Evolutionary conservation across 35 echinoderm and acorn worm genomes (phyloP).

Genomic region (Apostichopus californicus): DNA sequence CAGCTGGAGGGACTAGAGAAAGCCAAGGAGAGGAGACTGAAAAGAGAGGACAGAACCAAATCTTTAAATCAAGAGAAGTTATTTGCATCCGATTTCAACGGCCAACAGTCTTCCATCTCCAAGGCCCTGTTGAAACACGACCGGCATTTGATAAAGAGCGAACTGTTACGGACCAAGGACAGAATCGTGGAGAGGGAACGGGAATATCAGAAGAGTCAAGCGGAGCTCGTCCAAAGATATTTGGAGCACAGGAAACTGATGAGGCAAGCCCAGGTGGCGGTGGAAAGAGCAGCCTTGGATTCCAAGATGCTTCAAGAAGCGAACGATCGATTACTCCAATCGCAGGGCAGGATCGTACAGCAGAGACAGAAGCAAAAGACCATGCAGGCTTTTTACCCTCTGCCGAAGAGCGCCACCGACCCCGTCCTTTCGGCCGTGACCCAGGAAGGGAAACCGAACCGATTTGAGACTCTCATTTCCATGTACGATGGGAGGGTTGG

Average conservation of each 20-base stretch:
- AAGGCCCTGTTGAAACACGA: conserved; percentile 91
- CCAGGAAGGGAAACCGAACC: conserved; percentile 78
- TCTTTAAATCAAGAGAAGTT: conserved; percentile 53
- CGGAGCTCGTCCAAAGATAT: conserved; percentile 78
- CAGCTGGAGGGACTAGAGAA: conserved; percentile 58
- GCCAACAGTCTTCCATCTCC: conserved; percentile 93
- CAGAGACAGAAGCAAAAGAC: conserved; percentile 80
- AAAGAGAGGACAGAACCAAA: conserved; percentile 41
- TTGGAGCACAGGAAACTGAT: conserved; percentile 92
- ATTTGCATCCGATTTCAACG: conserved; percentile 79
- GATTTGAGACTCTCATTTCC: conserved; percentile 80
- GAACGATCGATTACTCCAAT: conserved; percentile 75
- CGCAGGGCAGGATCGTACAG: conserved; percentile 54
- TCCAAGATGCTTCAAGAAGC: conserved; percentile 76
- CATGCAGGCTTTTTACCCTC: conserved; percentile 76
- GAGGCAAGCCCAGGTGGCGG: conserved; percentile 87
- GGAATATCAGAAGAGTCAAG: conserved; percentile 70
- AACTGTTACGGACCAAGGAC: conserved; percentile 46
- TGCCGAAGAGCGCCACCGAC: conserved; percentile 85
- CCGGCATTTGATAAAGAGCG: conserved; percentile 51
- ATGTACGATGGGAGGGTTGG: conserved; percentile 95
- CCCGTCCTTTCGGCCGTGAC: conserved; percentile 81
- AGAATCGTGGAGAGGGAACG: conserved; percentile 54
- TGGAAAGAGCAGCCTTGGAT: conserved; percentile 83
- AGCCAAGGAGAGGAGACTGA: conserved; percentile 51